phyloP scores from a whole-genome alignment of 2,113 vertebrate species.

The Channa maculata region DNA sequence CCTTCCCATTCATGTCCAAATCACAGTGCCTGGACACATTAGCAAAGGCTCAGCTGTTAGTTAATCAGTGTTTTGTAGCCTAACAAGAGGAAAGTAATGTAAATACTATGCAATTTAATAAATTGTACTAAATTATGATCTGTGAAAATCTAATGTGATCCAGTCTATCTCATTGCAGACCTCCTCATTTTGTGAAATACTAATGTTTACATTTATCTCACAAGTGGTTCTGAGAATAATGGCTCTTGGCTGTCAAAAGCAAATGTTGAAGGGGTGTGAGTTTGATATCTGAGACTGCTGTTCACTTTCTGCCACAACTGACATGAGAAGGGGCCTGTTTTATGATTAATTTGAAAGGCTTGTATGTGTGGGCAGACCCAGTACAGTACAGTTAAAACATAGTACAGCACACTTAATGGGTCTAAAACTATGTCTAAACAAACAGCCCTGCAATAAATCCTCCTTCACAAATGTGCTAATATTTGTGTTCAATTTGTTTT shows the following conservation, averaged over 20 bases:
- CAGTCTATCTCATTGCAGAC: not conserved
- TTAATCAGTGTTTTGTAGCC: not conserved
- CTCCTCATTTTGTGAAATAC: not conserved
- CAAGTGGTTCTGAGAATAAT: not conserved
- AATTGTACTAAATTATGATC: not conserved
- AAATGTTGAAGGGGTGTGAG: not conserved
- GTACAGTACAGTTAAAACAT: no score
- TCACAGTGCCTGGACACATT: constrained; percentile 67
- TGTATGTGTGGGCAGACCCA: not conserved
- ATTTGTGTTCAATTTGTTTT: no score
- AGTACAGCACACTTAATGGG: no score
- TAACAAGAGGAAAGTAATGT: not conserved
- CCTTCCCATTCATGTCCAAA: constrained; percentile 91
- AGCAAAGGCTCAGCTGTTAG: not conserved
- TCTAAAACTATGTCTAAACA: no score
- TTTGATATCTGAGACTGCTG: not conserved
- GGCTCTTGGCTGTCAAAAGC: not conserved
- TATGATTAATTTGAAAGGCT: no score
- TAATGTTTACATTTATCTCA: not conserved
- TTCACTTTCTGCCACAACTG: not conserved
- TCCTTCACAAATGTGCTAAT: no score
- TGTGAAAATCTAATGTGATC: no score
- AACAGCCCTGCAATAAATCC: no score
- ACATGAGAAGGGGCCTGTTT: not conserved
- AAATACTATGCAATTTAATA: not conserved